Evolutionary conservation across 2,797 vertebrate species (phyloP).

Genomic region (Gallinago nigripennis): DNA sequence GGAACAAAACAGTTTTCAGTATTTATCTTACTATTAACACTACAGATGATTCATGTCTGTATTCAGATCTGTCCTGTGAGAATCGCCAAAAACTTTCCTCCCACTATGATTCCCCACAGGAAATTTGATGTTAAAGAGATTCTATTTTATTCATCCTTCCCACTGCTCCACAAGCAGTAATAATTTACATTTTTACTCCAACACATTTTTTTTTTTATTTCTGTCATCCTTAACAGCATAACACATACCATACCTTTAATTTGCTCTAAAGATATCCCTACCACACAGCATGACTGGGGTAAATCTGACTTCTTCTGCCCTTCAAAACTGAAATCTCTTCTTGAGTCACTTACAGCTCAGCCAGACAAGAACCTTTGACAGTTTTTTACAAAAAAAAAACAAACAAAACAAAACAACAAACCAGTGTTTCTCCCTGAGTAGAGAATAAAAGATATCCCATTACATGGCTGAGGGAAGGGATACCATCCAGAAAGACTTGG

Average conservation of each 20-base stretch:
- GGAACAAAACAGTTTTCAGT: background rate
- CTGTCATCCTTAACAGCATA: background rate
- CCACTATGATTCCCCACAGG: background rate
- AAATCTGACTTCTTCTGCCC: background rate
- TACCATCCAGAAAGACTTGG: background rate
- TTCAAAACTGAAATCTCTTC: background rate
- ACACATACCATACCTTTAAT: background rate
- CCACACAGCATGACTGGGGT: fast-evolving
- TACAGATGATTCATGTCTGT: background rate
- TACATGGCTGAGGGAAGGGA: background rate
- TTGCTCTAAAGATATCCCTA: background rate
- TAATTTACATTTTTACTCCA: background rate
- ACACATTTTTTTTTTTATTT: background rate
- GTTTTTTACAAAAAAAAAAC: background rate
- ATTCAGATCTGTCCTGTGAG: background rate
- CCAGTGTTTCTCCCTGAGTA: background rate
- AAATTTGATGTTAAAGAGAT: background rate
- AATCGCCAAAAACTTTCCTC: background rate
- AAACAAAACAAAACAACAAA: background rate
- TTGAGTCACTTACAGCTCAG: background rate
- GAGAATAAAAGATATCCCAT: background rate
- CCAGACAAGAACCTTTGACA: background rate
- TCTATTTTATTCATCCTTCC: background rate
- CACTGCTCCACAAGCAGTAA: background rate
- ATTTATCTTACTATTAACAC: background rate